phyloP scores from a whole-genome alignment of 2,888 invertebrate species.

The Scotopteryx bipunctaria region DNA sequence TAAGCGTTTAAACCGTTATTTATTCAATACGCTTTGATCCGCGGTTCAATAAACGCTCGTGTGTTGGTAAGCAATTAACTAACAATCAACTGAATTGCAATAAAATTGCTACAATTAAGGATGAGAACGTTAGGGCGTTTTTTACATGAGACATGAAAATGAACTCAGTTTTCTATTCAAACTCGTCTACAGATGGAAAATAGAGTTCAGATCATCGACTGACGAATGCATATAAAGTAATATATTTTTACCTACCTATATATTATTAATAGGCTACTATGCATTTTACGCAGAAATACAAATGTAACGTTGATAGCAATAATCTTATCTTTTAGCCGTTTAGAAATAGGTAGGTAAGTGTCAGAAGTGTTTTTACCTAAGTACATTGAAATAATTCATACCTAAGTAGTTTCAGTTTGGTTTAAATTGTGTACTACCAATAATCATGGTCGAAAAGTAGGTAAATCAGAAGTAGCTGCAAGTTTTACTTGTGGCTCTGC shows the following conservation, averaged over 20 bases:
- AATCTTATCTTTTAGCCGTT: conserved; percentile 15
- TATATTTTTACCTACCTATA: no score
- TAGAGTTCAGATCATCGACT: no score
- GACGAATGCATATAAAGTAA: no score
- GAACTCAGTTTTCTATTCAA: background rate
- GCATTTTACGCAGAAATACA: conserved; percentile 33
- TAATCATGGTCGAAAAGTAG: no score
- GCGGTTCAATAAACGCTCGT: conserved; percentile 36
- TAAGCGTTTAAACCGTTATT: conserved; percentile 11
- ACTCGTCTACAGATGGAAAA: no score
- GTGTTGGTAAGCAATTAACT: conserved; percentile 42
- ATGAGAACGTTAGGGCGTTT: conserved; percentile 36
- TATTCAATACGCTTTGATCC: conserved; percentile 23
- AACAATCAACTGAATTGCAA: conserved; percentile 36
- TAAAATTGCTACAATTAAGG: conserved; percentile 47
- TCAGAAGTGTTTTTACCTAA: no score
- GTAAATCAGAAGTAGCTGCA: no score
- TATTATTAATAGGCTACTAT: conserved; percentile 29
- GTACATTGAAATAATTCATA: no score
- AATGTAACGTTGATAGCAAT: conserved; percentile 9
- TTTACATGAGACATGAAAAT: background rate
- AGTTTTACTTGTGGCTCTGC: no score
- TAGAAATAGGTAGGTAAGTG: no score
- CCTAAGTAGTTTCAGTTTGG: no score
- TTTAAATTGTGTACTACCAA: no score